Evolutionary conservation across 2,113 vertebrate species (phyloP), one percentile per base, ranked within the genome.

Genomic region (Delphinus delphis): DNA sequence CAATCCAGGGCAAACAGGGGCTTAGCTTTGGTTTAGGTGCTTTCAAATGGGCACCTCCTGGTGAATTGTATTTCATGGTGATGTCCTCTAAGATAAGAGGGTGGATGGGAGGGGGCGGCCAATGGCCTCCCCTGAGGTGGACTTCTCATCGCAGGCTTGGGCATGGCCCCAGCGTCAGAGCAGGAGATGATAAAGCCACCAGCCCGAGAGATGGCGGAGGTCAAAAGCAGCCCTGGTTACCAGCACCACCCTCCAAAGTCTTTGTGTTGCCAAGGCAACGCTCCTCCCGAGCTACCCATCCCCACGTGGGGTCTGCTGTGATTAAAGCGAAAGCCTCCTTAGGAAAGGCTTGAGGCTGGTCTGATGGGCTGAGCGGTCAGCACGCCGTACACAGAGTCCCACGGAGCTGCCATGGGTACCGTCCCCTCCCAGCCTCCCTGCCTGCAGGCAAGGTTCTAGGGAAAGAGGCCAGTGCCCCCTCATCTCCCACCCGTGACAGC

Each of bases 181-280:
- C 38, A 5, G 38, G 36, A 71, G 47, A 3, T 0, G 73, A 67
- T 89, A 73, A 36, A 83, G 50, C 8, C 71, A 1, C 20, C 84
- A 50, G 73, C 11, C 38, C 5, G 1, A 47, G 79, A 84, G 33
- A 47, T 3, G 44, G 90, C 2, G 8, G 47, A 83, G 96, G 95
- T 96, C 93, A 71, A 31, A 55, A 38, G 47, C 88, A 90, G 88
- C 93, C 81, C 80, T 77, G 41, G 41, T 81, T 65, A 77, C 93
- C 91, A 25, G 41, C 2, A 1, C 60, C 63, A n/a, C 65, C 86
- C 68, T 12, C 55, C 63, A 11, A 41, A 70, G 68, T 83, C 93
- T 36, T 11, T 62, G 88, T 1, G 97, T 96, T 93, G 92, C 92
- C 95, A 89, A 2, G 93, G 95, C 67, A 93, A 97, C 65, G 1